Percentiles rank a stretch among this genome's conserved stretches.
Evolutionary conservation across 1,140 invertebrate genomes (phyloP).

Genomic region (Microvelia longipes): DNA sequence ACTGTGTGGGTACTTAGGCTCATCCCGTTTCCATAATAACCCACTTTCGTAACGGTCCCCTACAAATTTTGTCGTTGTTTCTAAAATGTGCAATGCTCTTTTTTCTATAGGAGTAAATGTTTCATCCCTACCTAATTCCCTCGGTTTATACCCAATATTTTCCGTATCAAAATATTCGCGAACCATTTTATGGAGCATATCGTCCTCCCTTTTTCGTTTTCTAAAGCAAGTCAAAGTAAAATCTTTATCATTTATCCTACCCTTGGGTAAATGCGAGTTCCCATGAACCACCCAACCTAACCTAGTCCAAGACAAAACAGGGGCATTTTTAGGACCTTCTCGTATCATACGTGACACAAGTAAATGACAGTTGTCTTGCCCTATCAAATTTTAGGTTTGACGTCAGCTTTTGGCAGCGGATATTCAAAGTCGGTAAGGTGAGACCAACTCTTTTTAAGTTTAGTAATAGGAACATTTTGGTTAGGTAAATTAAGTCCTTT

Average conservation of each 20-base stretch:
- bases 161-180: not conserved
- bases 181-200: not conserved
- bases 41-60: not conserved
- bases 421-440: not conserved
- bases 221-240: not conserved
- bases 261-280: not conserved
- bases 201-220: not conserved
- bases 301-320: not conserved
- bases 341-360: not conserved
- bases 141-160: not conserved
- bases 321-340: not conserved
- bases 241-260: not conserved
- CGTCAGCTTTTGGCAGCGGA: not conserved
- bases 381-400: not conserved
- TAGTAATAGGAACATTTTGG: not conserved
- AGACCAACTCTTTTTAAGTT: not conserved
- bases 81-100: not conserved
- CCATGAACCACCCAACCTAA: not conserved
- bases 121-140: not conserved
- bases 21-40: not conserved
- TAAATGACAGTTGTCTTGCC: not conserved
- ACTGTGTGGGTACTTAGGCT: not conserved
- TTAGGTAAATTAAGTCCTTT: not conserved
- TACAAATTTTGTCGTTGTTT: not conserved
- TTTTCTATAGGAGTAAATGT: not conserved